A percentile compares a stretch with the other conserved stretches of the same genome.
phyloP scores from a whole-genome alignment of 2,888 invertebrate genomes.

The Philereme transversata region DNA sequence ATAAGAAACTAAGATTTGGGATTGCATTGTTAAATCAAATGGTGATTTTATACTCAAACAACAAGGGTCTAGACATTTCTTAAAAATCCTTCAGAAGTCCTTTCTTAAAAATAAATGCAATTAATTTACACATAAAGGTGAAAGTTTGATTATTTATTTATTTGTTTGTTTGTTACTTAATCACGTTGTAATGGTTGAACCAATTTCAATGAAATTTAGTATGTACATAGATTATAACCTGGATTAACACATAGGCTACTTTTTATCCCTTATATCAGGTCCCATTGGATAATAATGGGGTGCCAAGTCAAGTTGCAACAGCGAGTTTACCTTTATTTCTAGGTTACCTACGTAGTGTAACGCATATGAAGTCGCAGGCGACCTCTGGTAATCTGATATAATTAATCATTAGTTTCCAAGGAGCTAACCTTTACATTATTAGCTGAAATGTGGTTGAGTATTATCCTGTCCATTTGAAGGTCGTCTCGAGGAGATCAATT shows the following conservation, averaged over 20 bases:
- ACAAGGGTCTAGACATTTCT: background rate
- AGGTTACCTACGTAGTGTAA: background rate
- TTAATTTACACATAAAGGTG: background rate
- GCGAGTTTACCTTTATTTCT: no score
- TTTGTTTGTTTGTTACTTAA: background rate
- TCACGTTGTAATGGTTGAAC: background rate
- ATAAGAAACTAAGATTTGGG: no score
- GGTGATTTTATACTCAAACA: background rate
- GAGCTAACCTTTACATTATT: no score
- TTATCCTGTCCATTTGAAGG: no score
- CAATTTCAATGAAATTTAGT: background rate
- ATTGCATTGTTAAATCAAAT: background rate
- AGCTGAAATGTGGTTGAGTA: no score
- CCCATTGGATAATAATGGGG: no score
- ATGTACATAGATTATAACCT: background rate
- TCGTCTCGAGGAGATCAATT: no score
- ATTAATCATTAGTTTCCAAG: no score
- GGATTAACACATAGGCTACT: background rate
- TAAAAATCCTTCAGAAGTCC: no score
- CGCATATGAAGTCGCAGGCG: background rate
- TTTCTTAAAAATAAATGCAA: background rate
- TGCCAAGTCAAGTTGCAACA: no score
- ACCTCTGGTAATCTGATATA: background rate
- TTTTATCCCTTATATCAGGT: no score
- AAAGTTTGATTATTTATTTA: background rate